phyloP scores from a whole-genome alignment of 2,888 invertebrate genomes.

The Electrophaes corylata region DNA sequence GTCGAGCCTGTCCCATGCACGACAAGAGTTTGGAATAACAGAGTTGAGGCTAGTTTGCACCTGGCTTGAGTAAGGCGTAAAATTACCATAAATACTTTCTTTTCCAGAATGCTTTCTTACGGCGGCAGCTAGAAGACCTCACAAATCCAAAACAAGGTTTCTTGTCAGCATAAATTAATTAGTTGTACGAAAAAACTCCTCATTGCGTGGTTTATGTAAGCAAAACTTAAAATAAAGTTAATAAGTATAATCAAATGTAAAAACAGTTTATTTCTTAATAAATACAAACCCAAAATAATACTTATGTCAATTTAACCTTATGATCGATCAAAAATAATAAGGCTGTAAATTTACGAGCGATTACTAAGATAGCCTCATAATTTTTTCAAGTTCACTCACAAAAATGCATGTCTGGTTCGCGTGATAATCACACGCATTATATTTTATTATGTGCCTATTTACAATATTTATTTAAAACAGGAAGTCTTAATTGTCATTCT shows the following conservation, averaged over 20 bases:
- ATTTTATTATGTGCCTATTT: not conserved
- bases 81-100: slow-evolving; percentile 2
- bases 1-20: no score
- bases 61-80: no score
- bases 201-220: not conserved
- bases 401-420: not conserved
- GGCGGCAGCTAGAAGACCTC: slow-evolving; percentile 63
- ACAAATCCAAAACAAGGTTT: slow-evolving; percentile 57
- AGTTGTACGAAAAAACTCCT: not conserved
- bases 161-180: slow-evolving; percentile 55
- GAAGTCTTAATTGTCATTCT: not conserved
- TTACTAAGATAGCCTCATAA: no score
- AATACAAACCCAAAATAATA: not conserved
- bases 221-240: no score
- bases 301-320: no score
- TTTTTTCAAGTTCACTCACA: no score
- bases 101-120: slow-evolving; percentile 64
- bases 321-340: no score
- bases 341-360: no score
- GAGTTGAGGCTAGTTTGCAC: no score
- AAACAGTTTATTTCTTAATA: not conserved
- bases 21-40: no score
- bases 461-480: not conserved
- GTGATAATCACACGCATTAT: not conserved
- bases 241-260: no score